Conservation (phyloP, 2,888 invertebrate species). For the Aleiodes testaceus region DNA sequence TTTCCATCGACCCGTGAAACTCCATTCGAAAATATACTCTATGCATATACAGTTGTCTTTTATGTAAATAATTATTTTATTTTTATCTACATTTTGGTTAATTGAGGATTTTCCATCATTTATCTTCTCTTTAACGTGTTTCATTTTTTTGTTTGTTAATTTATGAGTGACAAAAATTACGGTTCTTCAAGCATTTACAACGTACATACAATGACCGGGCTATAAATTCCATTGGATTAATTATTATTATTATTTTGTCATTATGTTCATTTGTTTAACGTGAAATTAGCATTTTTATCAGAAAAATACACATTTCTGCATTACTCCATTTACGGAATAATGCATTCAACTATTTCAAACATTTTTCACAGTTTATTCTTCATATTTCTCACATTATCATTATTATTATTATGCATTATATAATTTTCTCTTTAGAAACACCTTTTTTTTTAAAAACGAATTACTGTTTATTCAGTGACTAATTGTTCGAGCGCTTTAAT, state of each 20-base stretch:
- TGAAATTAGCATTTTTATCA: slow-evolving; percentile 19
- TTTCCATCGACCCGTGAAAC: slow-evolving; percentile 37
- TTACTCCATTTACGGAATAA: not conserved
- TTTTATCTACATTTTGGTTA: slow-evolving; percentile 34
- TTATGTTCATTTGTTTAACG: slow-evolving; percentile 16
- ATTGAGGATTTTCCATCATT: slow-evolving; percentile 20
- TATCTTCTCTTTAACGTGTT: not conserved
- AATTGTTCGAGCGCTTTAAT: slow-evolving; percentile 1
- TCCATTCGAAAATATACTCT: slow-evolving; percentile 53
- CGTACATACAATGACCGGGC: slow-evolving; percentile 45
- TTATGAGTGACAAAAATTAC: slow-evolving; percentile 9
- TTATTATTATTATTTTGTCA: slow-evolving; percentile 29
- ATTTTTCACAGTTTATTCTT: no score
- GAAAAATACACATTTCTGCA: slow-evolving; percentile 24
- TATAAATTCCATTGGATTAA: slow-evolving; percentile 40
- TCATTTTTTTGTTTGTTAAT: not conserved
- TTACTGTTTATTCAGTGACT: not conserved
- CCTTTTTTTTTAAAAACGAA: not conserved
- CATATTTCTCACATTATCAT: not conserved
- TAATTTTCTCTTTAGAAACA: slow-evolving; percentile 14
- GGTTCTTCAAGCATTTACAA: slow-evolving; percentile 14
- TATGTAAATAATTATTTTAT: slow-evolving; percentile 37
- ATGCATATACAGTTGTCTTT: slow-evolving; percentile 46
- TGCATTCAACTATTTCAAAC: no score
- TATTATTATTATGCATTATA: not conserved